Evolutionary conservation across 2,797 vertebrate genomes (phyloP), one percentile per base, ranked within the genome.

Genomic region (Bucorvus abyssinicus): DNA sequence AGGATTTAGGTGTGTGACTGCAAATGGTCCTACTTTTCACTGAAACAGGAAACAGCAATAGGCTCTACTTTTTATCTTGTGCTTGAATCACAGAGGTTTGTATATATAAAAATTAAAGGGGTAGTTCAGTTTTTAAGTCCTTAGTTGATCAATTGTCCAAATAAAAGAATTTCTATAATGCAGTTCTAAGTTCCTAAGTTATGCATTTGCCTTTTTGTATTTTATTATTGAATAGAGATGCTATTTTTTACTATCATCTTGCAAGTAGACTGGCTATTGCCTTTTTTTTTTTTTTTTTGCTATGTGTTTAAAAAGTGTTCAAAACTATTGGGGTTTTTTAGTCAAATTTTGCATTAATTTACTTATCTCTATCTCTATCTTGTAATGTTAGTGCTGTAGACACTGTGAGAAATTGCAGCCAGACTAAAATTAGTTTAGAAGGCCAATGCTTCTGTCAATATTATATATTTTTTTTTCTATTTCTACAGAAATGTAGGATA

Each of bases 251-350:
- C 10, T 44, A 6, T 19, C 3, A 30, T 60, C 42, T 61, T 90
- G 23, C 10, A 76, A 22, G 53, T 79, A 70, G 17, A 67, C 9
- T 42, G 9, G 1, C 38, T 79, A 19, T n/a, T 9, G 1, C 1
- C 2, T 42, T 32, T 26, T 34, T 45, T 26, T 34, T 44, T 6
- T 22, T 44, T 57, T 56, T 24, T 27, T 11, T 15, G 0, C 1
- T 47, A 4, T 69, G 59, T 76, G 5, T 57, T 80, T 59, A 23
- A 50, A 44, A 20, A 65, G 15, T 34, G 7, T 38, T 69, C 79
- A 9, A 6, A 55, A n/a, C 19, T 64, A 44, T 3, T 63, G 20
- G 4, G 19, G 2, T 16, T 61, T 82, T 82, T 53, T 19, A 19
- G 11, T 78, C 14, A 64, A 73, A 38, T 65, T 87, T 63, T 18